Evolutionary conservation across 2,113 vertebrate species (phyloP).

Genomic region (Caretta caretta): DNA sequence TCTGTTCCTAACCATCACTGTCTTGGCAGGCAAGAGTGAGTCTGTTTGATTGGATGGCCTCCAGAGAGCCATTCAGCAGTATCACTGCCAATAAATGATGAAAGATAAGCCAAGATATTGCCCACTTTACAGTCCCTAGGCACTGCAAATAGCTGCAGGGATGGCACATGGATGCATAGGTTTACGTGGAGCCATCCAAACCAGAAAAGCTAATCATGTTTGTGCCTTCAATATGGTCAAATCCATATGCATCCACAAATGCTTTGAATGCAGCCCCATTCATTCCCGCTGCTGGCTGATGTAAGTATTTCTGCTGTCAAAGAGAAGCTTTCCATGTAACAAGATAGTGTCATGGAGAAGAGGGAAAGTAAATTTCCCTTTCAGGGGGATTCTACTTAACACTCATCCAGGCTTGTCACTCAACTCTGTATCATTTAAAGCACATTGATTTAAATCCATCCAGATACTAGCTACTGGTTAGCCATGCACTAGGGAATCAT

Average conservation of each 20-base stretch:
- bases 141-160: not conserved
- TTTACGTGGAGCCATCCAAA: not conserved
- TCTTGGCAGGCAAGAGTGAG: not conserved
- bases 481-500: not conserved
- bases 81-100: not conserved
- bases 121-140: not conserved
- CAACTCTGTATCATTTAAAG: not conserved
- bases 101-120: not conserved
- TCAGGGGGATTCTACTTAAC: not conserved
- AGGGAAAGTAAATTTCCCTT: not conserved
- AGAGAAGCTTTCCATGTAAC: constrained; percentile 45
- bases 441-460: not conserved
- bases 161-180: not conserved
- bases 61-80: not conserved
- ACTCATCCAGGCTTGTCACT: not conserved
- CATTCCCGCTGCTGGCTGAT: constrained; percentile 44
- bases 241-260: not conserved
- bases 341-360: not conserved
- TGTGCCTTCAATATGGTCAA: constrained; percentile 20
- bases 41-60: not conserved
- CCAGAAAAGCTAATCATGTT: constrained; percentile 6
- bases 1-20: not conserved
- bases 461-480: not conserved
- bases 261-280: constrained; percentile 48
- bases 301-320: constrained; percentile 45